Base-by-base conservation (phyloP, 2,888 invertebrate species). In the Rambutsinella grinnellia region DNA sequence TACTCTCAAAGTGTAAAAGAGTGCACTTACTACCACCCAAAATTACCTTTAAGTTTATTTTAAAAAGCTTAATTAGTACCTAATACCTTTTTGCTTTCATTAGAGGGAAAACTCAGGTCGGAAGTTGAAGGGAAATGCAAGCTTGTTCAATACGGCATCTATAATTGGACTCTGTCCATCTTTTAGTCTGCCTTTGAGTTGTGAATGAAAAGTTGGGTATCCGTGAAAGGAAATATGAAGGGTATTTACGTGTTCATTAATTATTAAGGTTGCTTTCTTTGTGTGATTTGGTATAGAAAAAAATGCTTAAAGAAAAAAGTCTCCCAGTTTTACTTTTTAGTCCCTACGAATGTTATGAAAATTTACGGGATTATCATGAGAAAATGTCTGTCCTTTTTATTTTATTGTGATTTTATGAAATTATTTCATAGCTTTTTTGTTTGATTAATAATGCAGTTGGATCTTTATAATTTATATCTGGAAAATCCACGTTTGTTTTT, bases 351-450 rank as follows among this genome's bases (percentile, higher is more conserved):
- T n/a, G n/a, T n/a, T 36, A 36, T 36, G 36, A 8, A 5, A 36
- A 36, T 36, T 13, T 8, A 5, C 36, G 36, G 5, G 6, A 36
- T 5, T 36, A 36, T 36, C 36, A 36, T 36, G 36, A 13, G 5
- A 13, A 36, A 36, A 36, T 36, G 36, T 36, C 13, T 13, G 36
- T 36, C 36, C 36, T 36, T 36, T 36, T 36, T 36, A 36, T 36
- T 36, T 36, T 36, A 36, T 53, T 76, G 70, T 76, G 76, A 76
- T 76, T 76, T 8, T 76, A 57, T 63, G 69, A 76, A 69, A 76
- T 76, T 70, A 65, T 61, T 66, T 65, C 57, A 60, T 71, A 47
- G 47, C 66, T 66, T 66, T 57, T 56, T 47, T 76, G 76, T 65
- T 60, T 47, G 21, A 15, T n/a, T n/a, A 28, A 15, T 44, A 67